These are phyloP conservation scores for Chrysemys picta DNA, from an alignment of 2,113 vertebrate genomes.

Conservation along the genomic window DNA sequence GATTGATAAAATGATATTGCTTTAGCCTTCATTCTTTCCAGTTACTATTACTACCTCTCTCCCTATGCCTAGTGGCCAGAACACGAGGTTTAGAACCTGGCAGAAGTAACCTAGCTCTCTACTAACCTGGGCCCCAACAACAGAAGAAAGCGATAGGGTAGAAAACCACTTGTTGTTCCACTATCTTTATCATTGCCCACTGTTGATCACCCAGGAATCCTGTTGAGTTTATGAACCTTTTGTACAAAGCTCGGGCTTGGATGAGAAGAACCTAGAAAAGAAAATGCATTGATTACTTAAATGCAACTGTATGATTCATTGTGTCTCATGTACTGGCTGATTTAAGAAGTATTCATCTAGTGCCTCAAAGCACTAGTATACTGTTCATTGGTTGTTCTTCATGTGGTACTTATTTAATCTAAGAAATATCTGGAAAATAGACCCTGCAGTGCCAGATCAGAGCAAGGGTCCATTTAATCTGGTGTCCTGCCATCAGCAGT, in stretches of 20 bases:
- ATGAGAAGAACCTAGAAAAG: slow-evolving; percentile 82
- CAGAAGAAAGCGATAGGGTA: slow-evolving; percentile 86
- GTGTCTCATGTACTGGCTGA: background rate
- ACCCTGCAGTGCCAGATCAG: background rate
- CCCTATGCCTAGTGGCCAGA: background rate
- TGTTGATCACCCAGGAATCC: slow-evolving; percentile 88
- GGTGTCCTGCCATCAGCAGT: background rate
- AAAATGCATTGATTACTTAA: background rate
- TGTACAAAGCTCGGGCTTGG: slow-evolving; percentile 81
- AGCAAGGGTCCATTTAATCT: background rate
- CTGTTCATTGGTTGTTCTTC: background rate
- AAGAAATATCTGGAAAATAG: background rate
- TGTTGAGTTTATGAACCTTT: slow-evolving; percentile 82
- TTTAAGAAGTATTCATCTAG: background rate
- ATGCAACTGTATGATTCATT: background rate
- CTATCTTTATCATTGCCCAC: slow-evolving; percentile 82
- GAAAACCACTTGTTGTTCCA: slow-evolving; percentile 84
- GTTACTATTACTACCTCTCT: background rate
- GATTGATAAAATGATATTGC: background rate
- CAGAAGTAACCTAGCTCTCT: background rate
- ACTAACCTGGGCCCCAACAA: slow-evolving; percentile 92
- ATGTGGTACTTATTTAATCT: background rate
- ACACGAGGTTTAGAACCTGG: background rate
- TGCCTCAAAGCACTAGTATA: background rate
- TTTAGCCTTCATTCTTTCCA: background rate